A percentile compares a stretch with the other conserved stretches of the same genome.
These are phyloP conservation scores for Rhopilema esculentum DNA, from an alignment of 30 jellyfish, hydroid and myxozoan genomes.

Conservation along the genomic window DNA sequence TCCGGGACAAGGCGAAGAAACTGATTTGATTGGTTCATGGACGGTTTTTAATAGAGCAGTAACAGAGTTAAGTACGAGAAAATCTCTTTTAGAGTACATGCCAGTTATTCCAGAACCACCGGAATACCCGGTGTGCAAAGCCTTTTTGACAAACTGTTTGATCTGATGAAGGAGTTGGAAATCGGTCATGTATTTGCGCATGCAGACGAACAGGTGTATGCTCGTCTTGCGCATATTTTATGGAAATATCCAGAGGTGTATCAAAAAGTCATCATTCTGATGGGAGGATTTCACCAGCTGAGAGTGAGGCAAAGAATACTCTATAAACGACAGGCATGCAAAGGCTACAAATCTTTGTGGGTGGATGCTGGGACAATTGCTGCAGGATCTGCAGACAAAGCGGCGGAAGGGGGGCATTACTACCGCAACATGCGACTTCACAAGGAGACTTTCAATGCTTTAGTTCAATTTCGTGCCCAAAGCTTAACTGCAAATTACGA, in stretches of 20 bases:
- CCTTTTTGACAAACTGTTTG: constrained; percentile 14
- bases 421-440: constrained; percentile 46
- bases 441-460: constrained; percentile 30
- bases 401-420: constrained; percentile 47
- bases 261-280: constrained; percentile 19
- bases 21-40: constrained; percentile 46
- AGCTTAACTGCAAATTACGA: not conserved
- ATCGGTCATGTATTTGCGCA: constrained; percentile 62
- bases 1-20: constrained; percentile 24
- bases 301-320: constrained; percentile 45
- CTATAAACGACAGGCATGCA: constrained; percentile 50
- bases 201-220: constrained; percentile 64
- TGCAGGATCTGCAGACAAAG: constrained; percentile 70
- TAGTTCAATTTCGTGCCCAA: constrained; percentile 24
- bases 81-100: constrained; percentile 47
- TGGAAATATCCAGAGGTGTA: constrained; percentile 37
- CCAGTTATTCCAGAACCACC: constrained; percentile 64
- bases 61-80: constrained; percentile 10
- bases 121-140: constrained; percentile 37
- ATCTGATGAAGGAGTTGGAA: constrained; percentile 55
- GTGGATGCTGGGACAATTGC: constrained; percentile 47
- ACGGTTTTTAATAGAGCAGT: constrained; percentile 40
- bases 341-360: constrained; percentile 65
- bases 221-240: constrained; percentile 61
- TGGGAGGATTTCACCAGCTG: constrained; percentile 78